Evolutionary conservation across 2,113 vertebrate genomes (phyloP), one percentile per base, ranked within the genome.

Genomic region (Periophthalmodon schlosseri): DNA sequence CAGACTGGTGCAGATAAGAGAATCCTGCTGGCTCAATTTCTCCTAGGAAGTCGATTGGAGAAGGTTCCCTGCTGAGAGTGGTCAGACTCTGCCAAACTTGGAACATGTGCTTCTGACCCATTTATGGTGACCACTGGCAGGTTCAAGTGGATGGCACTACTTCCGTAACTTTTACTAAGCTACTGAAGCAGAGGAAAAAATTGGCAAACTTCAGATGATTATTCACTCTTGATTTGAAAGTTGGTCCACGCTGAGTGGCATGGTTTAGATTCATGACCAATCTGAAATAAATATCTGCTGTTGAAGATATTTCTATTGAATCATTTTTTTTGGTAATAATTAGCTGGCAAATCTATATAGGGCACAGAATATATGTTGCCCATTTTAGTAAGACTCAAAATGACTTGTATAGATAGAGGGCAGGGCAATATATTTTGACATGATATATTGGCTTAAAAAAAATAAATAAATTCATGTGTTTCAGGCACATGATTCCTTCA

Each of bases 11-110:
- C 58, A 92, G 93, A 94, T 93, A 93, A 90, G 89, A 67, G 86
- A 78, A 78, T 75, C 76, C 92, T 92, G 91, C 92, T 93, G 91
- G 78, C 89, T 91, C 90, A 89, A 93, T 92, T 92, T 93, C 82
- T 87, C 74, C 83, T 70, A 83, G 75, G 77, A 73, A 78, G 72
- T 78, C 82, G 86, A 83, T 84, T 78, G 77, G 77, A 61, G 73
- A 70, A 69, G 74, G 86, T 79, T 68, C 78, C 90, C 90, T 67
- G 69, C 83, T 72, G 87, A 79, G 78, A 83, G 23, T 84, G 86
- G 87, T 88, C 91, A 89, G 75, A 76, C 78, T 77, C 76, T 77
- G 70, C 80, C 76, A 65, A 73, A 72, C 84, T 81, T 77, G 74
- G 73, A 36, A 74, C 68, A 79, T 86, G 78, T 77, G 74, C 75